Percentiles rank a stretch among this genome's conserved stretches.
These are phyloP conservation scores for Thymelicus sylvestris DNA, from an alignment of 2,888 invertebrate species.

Conservation along the genomic window DNA sequence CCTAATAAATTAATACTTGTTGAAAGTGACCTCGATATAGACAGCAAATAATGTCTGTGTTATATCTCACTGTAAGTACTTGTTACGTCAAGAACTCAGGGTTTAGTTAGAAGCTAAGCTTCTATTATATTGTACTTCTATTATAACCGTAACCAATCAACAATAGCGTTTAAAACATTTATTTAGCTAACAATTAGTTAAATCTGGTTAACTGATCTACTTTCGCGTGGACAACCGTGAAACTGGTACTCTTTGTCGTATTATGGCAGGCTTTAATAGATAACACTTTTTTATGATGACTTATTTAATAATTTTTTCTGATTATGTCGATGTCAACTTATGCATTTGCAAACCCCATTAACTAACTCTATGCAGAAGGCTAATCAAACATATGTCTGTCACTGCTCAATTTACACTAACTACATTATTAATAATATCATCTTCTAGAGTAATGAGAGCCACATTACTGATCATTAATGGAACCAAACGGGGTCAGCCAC, in stretches of 20 bases:
- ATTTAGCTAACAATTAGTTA: not conserved
- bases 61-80: not conserved
- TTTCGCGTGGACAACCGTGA: not conserved
- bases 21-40: constrained; percentile 9
- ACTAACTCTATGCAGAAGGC: no score
- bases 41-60: constrained; percentile 3
- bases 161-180: not conserved
- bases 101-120: not conserved
- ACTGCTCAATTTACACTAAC: not conserved
- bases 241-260: not conserved
- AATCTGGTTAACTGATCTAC: not conserved
- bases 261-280: no score
- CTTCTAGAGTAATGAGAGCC: not conserved
- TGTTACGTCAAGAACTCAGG: not conserved
- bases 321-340: no score
- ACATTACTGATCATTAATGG: constrained; percentile 22
- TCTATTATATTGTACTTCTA: not conserved
- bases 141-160: not conserved
- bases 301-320: no score
- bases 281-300: no score
- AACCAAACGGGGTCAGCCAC: constrained; percentile 28
- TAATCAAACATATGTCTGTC: not conserved
- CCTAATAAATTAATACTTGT: not conserved
- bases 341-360: no score
- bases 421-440: not conserved